Base-by-base conservation (phyloP, 2,797 vertebrate species). In the Acipenser transmontanus region DNA sequence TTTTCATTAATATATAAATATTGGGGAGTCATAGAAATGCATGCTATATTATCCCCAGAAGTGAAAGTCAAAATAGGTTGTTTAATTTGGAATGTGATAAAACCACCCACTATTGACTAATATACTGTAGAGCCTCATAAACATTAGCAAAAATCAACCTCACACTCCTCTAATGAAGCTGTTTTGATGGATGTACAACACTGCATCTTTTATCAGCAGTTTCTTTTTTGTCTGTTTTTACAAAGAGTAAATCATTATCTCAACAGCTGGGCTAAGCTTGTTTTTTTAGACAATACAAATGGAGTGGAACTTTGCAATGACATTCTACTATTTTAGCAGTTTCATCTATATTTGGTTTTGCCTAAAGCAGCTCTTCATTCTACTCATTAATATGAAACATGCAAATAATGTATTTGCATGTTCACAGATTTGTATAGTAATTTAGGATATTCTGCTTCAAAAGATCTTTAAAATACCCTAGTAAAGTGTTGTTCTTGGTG, bases 51-150 rank as follows among this genome's bases (percentile, higher is more conserved):
- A 34, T 34, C 34, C 34, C 34, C 34, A 34, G 34, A 34, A 34
- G 34, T 34, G 34, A 0, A 34, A 34, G 34, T 34, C 34, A 34
- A 4, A 34, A 34, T 34, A 34, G 34, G 34, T 34, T 34, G 34
- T 34, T 60, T 49, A 63, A 66, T 76, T 77, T 66, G 70, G 34
- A 62, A 61, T 64, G 65, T 70, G 57, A 57, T 67, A 73, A 76
- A 78, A 66, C 66, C 64, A 4, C 69, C 69, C 69, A 49, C 67
- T 77, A 76, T 76, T 76, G 81, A 84, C 75, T 74, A 74, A 75
- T 77, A 73, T 69, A 63, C 74, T 79, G 74, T 82, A 81, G 82
- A 77, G 78, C 70, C 68, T 60, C 59, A 13, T 73, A 61, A 68
- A 56, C 48, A 63, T 67, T 51, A 59, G 20, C 64, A 74, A 76